These are phyloP conservation scores for Zygogramma bicolorata DNA, from an alignment of 2,888 invertebrate species.

Conservation along the genomic window DNA sequence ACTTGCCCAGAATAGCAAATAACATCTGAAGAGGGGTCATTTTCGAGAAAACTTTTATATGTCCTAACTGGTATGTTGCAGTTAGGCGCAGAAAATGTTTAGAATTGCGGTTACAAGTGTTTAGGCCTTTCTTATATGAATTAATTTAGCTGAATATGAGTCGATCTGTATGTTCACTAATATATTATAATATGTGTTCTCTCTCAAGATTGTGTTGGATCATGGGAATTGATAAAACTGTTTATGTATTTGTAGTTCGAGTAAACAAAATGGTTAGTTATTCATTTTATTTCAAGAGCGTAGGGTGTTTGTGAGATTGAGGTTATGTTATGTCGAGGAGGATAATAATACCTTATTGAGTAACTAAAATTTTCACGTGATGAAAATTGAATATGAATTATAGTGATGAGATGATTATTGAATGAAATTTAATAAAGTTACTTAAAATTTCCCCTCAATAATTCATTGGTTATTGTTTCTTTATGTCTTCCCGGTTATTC, in stretches of 20 bases:
- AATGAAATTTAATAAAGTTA: neutral
- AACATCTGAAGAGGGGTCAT: too few relatives aligned
- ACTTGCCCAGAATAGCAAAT: too few relatives aligned
- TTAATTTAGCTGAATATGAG: neutral
- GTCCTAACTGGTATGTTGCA: too few relatives aligned
- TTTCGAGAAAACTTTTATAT: too few relatives aligned
- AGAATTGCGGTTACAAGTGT: too few relatives aligned
- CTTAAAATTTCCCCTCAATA: too few relatives aligned
- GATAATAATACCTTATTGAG: neutral
- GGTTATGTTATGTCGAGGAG: neutral
- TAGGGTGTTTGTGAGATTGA: neutral
- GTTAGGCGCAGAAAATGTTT: too few relatives aligned
- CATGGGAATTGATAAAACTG: neutral
- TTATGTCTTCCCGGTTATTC: too few relatives aligned
- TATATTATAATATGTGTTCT: neutral
- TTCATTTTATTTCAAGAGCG: neutral
- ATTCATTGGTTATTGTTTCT: too few relatives aligned
- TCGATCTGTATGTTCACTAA: neutral
- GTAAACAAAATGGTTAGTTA: neutral
- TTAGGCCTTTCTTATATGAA: too few relatives aligned
- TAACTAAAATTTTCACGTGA: neutral
- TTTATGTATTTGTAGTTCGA: neutral
- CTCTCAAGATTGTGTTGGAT: neutral
- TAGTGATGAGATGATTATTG: neutral
- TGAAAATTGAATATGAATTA: neutral